A percentile compares a stretch with the other conserved stretches of the same genome.
These are phyloP conservation scores for Spea multiplicata DNA, from an alignment of 2,113 vertebrate species.

Conservation along the genomic window DNA sequence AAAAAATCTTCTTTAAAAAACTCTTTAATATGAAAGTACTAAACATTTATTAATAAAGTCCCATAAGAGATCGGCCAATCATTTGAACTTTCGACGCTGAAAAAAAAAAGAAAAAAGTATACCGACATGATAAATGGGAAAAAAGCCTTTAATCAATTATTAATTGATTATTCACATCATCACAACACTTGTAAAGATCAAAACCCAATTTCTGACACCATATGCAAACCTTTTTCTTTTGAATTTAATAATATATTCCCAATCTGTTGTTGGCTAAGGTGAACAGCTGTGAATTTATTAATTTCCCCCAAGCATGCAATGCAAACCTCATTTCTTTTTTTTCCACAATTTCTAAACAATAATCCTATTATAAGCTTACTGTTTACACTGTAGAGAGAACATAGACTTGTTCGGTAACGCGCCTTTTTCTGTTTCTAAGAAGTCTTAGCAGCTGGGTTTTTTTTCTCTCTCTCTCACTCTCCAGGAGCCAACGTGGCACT, in stretches of 20 bases:
- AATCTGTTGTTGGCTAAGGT: slow-evolving; percentile 59
- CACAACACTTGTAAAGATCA: slow-evolving; percentile 76
- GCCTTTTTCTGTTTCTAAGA: slow-evolving; percentile 17
- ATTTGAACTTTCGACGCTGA: slow-evolving; percentile 41
- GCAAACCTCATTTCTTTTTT: slow-evolving; percentile 53
- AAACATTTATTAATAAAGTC: background rate
- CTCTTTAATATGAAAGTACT: background rate
- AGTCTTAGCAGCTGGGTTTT: slow-evolving; percentile 36
- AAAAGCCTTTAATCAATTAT: slow-evolving; percentile 80
- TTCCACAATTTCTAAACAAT: slow-evolving; percentile 57
- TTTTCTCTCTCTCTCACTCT: background rate
- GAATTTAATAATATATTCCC: slow-evolving; percentile 60
- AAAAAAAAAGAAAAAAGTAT: slow-evolving; percentile 48
- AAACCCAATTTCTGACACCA: slow-evolving; percentile 68
- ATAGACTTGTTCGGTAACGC: slow-evolving; percentile 43
- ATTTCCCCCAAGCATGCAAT: slow-evolving; percentile 51
- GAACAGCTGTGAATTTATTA: slow-evolving; percentile 59
- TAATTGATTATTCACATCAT: slow-evolving; percentile 82
- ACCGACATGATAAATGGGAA: slow-evolving; percentile 45
- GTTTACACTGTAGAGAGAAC: slow-evolving; percentile 43
- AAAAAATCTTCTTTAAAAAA: background rate
- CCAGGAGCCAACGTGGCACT: slow-evolving; percentile 6
- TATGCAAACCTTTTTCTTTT: slow-evolving; percentile 58
- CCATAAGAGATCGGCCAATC: slow-evolving; percentile 7
- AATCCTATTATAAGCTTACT: slow-evolving; percentile 56